Evolutionary conservation across 1,140 invertebrate genomes (phyloP).

Genomic region (Trachymyrmex cornetzi): DNA sequence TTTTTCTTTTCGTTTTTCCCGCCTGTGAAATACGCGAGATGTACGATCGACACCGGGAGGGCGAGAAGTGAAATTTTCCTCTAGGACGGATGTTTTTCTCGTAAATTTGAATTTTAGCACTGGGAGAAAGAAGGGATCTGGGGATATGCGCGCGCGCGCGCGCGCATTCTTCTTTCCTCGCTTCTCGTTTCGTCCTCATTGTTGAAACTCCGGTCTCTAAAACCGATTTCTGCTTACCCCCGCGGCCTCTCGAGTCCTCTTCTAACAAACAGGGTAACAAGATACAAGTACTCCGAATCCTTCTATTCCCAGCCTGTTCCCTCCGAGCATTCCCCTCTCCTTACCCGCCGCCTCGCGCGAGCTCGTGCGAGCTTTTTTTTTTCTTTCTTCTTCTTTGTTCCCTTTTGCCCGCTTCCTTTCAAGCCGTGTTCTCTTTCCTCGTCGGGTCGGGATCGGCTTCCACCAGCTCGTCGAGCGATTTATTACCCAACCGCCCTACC

Average conservation of each 20-base stretch:
- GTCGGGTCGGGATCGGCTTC: slow-evolving; percentile 69
- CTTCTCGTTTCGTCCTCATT: slow-evolving; percentile 47
- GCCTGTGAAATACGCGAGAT: not conserved
- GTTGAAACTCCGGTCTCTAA: slow-evolving; percentile 76
- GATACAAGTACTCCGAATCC: slow-evolving; percentile 76
- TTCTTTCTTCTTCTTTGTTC: slow-evolving; percentile 25
- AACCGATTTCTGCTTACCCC: slow-evolving; percentile 59
- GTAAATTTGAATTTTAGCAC: slow-evolving; percentile 58
- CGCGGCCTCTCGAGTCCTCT: slow-evolving; percentile 35
- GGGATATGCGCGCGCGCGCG: slow-evolving; percentile 1
- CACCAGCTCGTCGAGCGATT: slow-evolving; percentile 72
- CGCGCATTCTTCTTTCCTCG: not conserved
- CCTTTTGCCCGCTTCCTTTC: slow-evolving; percentile 22
- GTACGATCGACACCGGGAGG: not conserved
- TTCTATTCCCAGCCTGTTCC: slow-evolving; percentile 28
- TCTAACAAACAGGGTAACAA: slow-evolving; percentile 78
- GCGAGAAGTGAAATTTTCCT: not conserved
- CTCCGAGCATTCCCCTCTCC: slow-evolving; percentile 19
- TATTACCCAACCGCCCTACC: slow-evolving; percentile 75
- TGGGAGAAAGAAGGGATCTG: not conserved
- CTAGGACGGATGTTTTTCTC: slow-evolving; percentile 17
- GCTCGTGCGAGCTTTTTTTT: slow-evolving; percentile 35
- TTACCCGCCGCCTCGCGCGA: slow-evolving; percentile 20
- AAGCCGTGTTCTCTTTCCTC: slow-evolving; percentile 39
- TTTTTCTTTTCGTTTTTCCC: not conserved